These are phyloP conservation scores for Dendrocincla fuliginosa DNA, from an alignment of 2,797 vertebrate genomes.

Conservation along the genomic window DNA sequence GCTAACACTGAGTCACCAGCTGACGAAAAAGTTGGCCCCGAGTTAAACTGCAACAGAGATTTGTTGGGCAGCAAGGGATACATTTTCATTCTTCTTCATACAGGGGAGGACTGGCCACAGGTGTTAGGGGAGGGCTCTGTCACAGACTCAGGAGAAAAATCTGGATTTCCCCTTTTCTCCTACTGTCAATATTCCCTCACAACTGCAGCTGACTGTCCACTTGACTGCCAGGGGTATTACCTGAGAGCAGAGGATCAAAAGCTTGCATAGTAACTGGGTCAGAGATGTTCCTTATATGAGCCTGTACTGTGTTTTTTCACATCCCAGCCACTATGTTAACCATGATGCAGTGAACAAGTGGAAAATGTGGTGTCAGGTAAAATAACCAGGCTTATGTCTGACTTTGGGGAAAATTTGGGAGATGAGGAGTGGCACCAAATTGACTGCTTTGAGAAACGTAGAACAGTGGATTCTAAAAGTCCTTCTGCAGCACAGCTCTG, in stretches of 20 bases:
- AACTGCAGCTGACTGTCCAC: not conserved
- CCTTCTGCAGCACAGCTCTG: not conserved
- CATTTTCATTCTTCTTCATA: not conserved
- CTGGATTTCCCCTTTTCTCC: not conserved
- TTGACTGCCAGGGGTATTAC: not conserved
- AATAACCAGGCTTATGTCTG: not conserved
- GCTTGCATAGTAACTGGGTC: not conserved
- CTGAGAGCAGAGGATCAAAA: not conserved
- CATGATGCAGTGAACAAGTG: fast-evolving
- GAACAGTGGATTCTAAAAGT: not conserved
- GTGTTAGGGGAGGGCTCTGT: not conserved
- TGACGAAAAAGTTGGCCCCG: not conserved
- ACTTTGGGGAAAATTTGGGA: not conserved
- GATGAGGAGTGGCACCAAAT: not conserved
- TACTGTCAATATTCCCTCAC: not conserved
- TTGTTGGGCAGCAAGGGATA: not conserved
- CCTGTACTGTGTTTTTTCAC: not conserved
- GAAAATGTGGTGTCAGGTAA: not conserved
- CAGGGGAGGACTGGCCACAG: not conserved
- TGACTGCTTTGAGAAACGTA: not conserved
- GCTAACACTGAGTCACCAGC: not conserved
- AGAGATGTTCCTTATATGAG: not conserved
- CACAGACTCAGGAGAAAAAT: not conserved
- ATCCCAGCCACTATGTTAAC: not conserved
- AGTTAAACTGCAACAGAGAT: not conserved